Evolutionary conservation across 1,140 invertebrate species (phyloP), one percentile per base, ranked within the genome.

Genomic region (Caenorhabditis inopinata): DNA sequence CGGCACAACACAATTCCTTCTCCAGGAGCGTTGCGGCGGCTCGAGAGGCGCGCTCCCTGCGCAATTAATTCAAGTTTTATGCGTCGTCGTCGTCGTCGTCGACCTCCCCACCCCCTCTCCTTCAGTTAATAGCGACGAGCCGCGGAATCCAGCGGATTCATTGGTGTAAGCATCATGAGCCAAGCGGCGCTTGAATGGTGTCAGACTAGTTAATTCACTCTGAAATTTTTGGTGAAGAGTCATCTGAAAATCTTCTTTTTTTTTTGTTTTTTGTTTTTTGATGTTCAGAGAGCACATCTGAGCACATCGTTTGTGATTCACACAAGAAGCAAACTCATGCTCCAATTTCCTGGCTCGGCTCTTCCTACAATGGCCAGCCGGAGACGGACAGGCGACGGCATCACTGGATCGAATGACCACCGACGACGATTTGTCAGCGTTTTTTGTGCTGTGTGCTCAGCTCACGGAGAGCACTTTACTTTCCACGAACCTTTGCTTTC

Each of bases 51-150:
- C n/a, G n/a, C n/a, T n/a, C n/a, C n/a, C n/a, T 11, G 32, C n/a
- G 21, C 35, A 68, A 68, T 68, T 68, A 68, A 68, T 68, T 68
- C 58, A 32, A 68, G 58, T 68, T 68, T 68, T 68, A 68, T 68
- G 58, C 58, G 32, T 11, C 7, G 6, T 1, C n/a, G 6, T 14
- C 21, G 12, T 32, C 58, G 32, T 11, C 7, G 6, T 1, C n/a
- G 6, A 11, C 21, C 27, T 32, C 27, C 23, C 11, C 27, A 32
- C 2, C n/a, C n/a, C n/a, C n/a, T n/a, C n/a, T n/a, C n/a, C n/a
- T n/a, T n/a, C n/a, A n/a, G n/a, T n/a, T n/a, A n/a, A n/a, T 1
- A 23, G 18, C 11, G n/a, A 23, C 4, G 48, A 51, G 48, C 3
- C 5, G 4, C 5, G 25, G 48, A 23, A 4, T 4, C 6, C 2